Conservation (phyloP, 2,888 invertebrate species). For the Scaptomyza reducta region DNA sequence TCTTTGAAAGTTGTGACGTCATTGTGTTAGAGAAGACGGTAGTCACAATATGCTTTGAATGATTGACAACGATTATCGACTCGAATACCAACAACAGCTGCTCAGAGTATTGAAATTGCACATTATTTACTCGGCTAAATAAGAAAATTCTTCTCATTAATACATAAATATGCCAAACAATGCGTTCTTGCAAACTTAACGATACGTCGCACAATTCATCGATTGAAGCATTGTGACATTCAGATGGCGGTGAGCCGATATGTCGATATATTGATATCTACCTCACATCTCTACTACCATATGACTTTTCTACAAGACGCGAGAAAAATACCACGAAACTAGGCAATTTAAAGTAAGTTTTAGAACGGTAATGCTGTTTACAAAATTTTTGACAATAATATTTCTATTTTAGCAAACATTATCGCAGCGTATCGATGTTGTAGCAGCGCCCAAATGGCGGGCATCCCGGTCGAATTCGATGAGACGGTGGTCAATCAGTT, state of each 20-base stretch:
- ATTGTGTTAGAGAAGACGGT: background rate
- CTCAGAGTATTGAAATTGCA: background rate
- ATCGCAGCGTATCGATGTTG: slow-evolving; percentile 58
- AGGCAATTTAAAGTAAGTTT: slow-evolving; percentile 62
- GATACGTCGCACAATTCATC: background rate
- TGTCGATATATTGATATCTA: slow-evolving; percentile 36
- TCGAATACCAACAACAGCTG: background rate
- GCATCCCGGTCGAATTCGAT: slow-evolving; percentile 72
- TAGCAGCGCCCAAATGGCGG: slow-evolving; percentile 68
- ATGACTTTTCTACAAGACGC: slow-evolving; percentile 70
- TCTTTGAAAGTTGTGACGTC: background rate
- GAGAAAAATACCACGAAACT: slow-evolving; percentile 63
- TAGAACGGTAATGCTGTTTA: slow-evolving; percentile 11
- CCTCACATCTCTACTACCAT: slow-evolving; percentile 58
- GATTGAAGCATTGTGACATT: background rate
- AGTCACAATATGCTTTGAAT: background rate
- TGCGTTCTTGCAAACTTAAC: background rate
- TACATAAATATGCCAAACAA: background rate
- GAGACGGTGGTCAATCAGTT: slow-evolving; percentile 71
- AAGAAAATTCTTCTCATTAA: background rate
- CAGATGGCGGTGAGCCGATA: slow-evolving; percentile 6
- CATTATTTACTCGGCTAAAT: background rate
- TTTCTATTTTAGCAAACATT: slow-evolving; percentile 29
- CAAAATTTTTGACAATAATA: slow-evolving; percentile 9
- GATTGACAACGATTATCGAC: background rate